Percentiles rank a stretch among this genome's conserved stretches.
These are phyloP conservation scores for Macrophya alboannulata DNA, from an alignment of 2,888 invertebrate species.

Conservation along the genomic window DNA sequence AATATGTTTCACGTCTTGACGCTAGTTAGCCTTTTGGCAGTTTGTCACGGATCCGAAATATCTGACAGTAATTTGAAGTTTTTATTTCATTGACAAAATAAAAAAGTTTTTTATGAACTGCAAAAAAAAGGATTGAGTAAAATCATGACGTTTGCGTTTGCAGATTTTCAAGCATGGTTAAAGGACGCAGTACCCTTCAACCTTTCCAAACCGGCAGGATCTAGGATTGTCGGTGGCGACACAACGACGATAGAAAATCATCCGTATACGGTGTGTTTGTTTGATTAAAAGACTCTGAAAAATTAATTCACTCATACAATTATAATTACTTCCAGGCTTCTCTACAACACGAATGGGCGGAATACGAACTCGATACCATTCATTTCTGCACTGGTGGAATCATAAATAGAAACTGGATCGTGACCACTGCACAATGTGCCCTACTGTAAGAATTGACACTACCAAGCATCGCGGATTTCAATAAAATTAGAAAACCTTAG, in stretches of 20 bases:
- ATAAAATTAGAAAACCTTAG: neutral
- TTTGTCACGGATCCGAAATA: conserved; percentile 16
- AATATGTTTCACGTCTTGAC: conserved; percentile 26
- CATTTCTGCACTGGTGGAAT: conserved; percentile 37
- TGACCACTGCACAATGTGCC: conserved; percentile 6
- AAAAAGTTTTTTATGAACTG: neutral
- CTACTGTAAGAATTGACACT: conserved; percentile 7
- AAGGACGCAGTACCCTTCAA: neutral
- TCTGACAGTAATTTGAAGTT: neutral
- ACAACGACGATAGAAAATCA: conserved; percentile 35
- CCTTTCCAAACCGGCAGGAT: neutral
- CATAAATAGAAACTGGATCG: conserved; percentile 32
- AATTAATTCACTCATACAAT: neutral
- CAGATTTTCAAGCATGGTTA: conserved; percentile 18
- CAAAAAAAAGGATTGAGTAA: neutral
- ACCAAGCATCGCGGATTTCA: neutral
- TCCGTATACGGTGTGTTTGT: conserved; percentile 28
- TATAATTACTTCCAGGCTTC: conserved; percentile 40
- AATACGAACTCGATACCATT: conserved; percentile 20
- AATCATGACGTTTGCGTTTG: neutral
- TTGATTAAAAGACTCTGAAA: neutral
- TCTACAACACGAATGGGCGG: conserved; percentile 47
- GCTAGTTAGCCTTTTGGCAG: conserved; percentile 35
- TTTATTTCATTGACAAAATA: neutral
- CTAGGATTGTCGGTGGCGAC: conserved; percentile 33